Conservation (phyloP, 2,888 invertebrate genomes). For the Syrphus vitripennis region DNA sequence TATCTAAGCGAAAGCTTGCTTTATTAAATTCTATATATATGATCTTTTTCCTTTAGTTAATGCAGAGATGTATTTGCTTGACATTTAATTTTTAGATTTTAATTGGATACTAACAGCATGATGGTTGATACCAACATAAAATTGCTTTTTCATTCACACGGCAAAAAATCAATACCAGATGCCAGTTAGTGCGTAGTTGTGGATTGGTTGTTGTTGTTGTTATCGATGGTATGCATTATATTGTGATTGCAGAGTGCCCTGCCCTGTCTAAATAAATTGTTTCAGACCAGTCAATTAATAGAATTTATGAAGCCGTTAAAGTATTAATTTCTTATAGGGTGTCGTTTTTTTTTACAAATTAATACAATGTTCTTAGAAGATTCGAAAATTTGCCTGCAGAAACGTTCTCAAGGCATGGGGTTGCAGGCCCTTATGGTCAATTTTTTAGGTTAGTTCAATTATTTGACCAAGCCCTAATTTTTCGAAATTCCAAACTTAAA, state of each 20-base stretch:
- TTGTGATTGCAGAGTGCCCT: neutral
- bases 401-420: too few species aligned
- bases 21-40: constrained; percentile 41
- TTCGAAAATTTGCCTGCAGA: too few species aligned
- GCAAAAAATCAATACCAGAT: constrained; percentile 4
- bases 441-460: too few species aligned
- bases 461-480: too few species aligned
- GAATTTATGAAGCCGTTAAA: too few species aligned
- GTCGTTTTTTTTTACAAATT: too few species aligned
- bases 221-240: too few species aligned
- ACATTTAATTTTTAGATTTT: constrained; percentile 81
- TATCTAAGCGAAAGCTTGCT: constrained; percentile 30
- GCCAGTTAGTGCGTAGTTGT: neutral
- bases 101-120: constrained; percentile 81
- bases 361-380: too few species aligned
- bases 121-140: constrained; percentile 33
- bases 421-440: too few species aligned
- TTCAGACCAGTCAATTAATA: neutral
- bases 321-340: too few species aligned
- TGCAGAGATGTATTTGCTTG: constrained; percentile 73
- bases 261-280: neutral
- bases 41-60: constrained; percentile 38
- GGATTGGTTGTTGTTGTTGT: neutral
- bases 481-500: too few species aligned
- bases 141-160: neutral